Base-by-base conservation (phyloP, 2,797 vertebrate genomes). In the Lithobates pipiens region DNA sequence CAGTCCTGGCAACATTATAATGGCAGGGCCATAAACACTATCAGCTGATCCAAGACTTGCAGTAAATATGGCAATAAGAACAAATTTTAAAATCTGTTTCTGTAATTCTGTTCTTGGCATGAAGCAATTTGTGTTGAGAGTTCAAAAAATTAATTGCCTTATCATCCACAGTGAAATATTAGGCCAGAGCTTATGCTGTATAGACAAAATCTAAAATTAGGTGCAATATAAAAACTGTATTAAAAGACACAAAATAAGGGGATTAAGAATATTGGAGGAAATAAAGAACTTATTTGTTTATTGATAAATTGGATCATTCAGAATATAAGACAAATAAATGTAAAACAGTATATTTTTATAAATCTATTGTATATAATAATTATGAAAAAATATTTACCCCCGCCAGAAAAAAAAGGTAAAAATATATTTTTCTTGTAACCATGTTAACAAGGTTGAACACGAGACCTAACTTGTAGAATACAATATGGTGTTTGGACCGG, bases 61-160 rank as follows among this genome's bases (percentile, higher is more conserved):
- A 72, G 80, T 83, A 86, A 83, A 86, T 78, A 86, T 83, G 85
- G 80, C 85, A 86, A 78, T 39, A 68, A 76, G 76, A 86, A 79
- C 42, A 78, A 50, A 74, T 72, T 67, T 57, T 68, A 79, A 74
- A 86, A 86, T 86, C 80, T 83, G 80, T 78, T 86, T 86, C 69
- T 86, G 75, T 81, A 78, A 86, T 83, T 68, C 80, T 44, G n/a
- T 21, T 68, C 57, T 83, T 86, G 85, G 85, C 80, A 73, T 75
- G 27, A 25, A 57, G 29, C 57, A 65, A 61, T 72, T 76, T 76
- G 32, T 63, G 44, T 77, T 68, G 54, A 46, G 75, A 21, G 21
- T 77, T 82, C 72, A 78, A 69, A 83, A 83, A 83, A 86, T 71
- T 61, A 73, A 86, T 83, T 83, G 76, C 85, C 83, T 78, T 67